Percentiles rank a stretch among this genome's conserved stretches.
Conservation (phyloP, 53 echinoderm and acorn worm genomes). For the Pentamera pediparva region DNA sequence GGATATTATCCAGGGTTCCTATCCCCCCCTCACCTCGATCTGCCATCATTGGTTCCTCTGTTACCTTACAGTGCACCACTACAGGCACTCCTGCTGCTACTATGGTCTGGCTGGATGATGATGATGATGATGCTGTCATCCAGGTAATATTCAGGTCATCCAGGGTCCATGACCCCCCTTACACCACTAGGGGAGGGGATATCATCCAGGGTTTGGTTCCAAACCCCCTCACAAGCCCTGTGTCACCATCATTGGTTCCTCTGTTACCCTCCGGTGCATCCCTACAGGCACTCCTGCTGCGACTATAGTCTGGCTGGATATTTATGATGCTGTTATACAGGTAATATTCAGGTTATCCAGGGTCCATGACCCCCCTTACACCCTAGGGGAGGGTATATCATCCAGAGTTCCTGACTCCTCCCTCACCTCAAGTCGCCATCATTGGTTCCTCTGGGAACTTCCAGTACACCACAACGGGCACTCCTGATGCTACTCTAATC, state of each 20-base stretch:
- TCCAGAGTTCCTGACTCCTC: slow-evolving; percentile 61
- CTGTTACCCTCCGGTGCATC: slow-evolving; percentile 55
- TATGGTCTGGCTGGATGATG: slow-evolving; percentile 48
- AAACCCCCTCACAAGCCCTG: no score
- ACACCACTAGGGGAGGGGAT: no score
- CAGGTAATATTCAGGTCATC: slow-evolving; percentile 71
- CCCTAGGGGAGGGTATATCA: no score
- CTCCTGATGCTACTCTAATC: slow-evolving; percentile 56
- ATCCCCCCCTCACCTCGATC: slow-evolving; percentile 48
- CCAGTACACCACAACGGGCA: slow-evolving; percentile 51
- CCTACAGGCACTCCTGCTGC: slow-evolving; percentile 65
- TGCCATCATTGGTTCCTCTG: slow-evolving; percentile 50
- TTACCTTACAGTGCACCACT: slow-evolving; percentile 55
- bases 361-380: slow-evolving; percentile 49
- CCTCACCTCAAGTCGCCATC: slow-evolving; percentile 46
- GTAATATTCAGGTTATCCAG: slow-evolving; percentile 68
- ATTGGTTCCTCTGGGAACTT: slow-evolving; percentile 56
- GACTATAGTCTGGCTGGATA: slow-evolving; percentile 59
- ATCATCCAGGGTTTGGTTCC: slow-evolving; percentile 55
- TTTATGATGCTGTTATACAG: slow-evolving; percentile 43
- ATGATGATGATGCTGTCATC: slow-evolving; percentile 35
- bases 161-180: slow-evolving; percentile 65
- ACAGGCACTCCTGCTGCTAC: slow-evolving; percentile 57
- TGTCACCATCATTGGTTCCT: slow-evolving; percentile 49
- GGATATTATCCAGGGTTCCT: slow-evolving; percentile 66